Base-by-base conservation (phyloP, 1,140 invertebrate genomes). In the Drosophila parvula region DNA sequence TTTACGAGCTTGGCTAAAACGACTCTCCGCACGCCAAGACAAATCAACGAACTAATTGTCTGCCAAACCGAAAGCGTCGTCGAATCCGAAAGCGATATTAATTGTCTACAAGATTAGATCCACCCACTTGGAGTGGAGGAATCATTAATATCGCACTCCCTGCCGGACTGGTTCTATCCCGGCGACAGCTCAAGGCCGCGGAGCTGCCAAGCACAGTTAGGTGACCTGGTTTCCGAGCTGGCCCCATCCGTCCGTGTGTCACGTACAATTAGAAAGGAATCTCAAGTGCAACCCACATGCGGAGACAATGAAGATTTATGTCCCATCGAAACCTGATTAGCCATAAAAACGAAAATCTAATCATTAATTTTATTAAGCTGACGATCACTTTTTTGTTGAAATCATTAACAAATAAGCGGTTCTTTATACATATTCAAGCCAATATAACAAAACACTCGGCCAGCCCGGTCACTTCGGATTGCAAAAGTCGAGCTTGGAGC, bases 351-450 rank as follows among this genome's bases (percentile, higher is more conserved):
- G 74, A 61, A 80, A 73, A 79, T 83, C 62, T 81, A 74, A 81
- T 84, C 78, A 89, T 89, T 89, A 89, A 89, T 89, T 89, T 89
- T 89, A 89, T 89, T 89, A 76, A 79, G 84, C 84, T 89, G 80
- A 81, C 80, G 85, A 89, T 89, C 80, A 73, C 84, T 81, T 88
- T 88, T 88, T 89, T 89, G 84, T 84, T 89, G 78, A 89, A 84
- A 81, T 84, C 84, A 89, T 89, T 90, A 89, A 89, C 78, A 84
- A 89, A 89, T 78, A 84, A 65, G 80, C 74, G 81, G 79, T 89
- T 89, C 84, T 84, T 61, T 89, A 80, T 76, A 76, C 60, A 75
- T 70, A 76, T 67, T 61, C 56, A 71, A 63, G 43, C 36, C 41
- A 70, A 73, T 67, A 86, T 69, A 78, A 88, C 75, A 64, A 86